Percentiles rank a stretch among this genome's conserved stretches.
Evolutionary conservation across 2,113 vertebrate species (phyloP).

Genomic region (Lamprologus callipterus): DNA sequence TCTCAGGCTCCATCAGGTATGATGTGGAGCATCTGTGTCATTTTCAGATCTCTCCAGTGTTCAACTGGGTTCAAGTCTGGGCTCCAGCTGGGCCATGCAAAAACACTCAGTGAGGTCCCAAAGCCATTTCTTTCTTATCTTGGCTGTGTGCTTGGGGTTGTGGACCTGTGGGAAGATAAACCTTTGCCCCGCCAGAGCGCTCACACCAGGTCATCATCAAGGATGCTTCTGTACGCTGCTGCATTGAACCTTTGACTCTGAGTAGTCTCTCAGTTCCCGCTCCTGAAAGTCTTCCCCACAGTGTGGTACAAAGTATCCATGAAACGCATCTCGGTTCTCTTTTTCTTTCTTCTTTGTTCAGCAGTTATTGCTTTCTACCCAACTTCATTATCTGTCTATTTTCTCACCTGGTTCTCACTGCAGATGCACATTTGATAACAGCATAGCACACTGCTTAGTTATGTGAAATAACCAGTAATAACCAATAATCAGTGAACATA

Average conservation of each 20-base stretch:
- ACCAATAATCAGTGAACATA: neutral
- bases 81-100: neutral
- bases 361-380: neutral
- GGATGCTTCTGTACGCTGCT: neutral
- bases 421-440: neutral
- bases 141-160: neutral
- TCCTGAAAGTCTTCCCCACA: neutral
- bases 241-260: neutral
- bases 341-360: neutral
- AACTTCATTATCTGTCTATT: neutral
- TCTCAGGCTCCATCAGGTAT: neutral
- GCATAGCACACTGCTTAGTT: neutral
- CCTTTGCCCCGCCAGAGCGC: neutral
- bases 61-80: neutral
- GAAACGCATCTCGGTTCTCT: neutral
- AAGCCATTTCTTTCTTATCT: neutral
- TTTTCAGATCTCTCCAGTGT: neutral
- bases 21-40: neutral
- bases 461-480: neutral
- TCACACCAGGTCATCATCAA: neutral
- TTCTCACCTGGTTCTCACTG: neutral
- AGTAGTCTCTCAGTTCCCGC: fast-evolving
- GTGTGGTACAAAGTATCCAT: neutral
- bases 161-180: neutral
- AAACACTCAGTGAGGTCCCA: neutral